phyloP scores from a whole-genome alignment of 2,113 vertebrate genomes.

The Eulemur macaco region DNA sequence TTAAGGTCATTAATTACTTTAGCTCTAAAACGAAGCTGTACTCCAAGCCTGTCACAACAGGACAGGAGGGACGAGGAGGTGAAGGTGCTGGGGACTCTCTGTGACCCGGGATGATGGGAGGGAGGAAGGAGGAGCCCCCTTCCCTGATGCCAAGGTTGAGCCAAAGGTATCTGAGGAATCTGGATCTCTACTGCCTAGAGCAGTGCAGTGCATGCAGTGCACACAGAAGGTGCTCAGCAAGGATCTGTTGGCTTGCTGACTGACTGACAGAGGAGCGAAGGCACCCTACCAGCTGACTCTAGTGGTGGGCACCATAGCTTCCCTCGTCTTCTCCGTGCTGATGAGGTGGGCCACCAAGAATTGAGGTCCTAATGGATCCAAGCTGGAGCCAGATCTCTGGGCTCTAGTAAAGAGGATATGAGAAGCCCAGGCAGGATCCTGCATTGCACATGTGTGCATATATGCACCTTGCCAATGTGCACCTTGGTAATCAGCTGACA shows the following conservation, averaged over 20 bases:
- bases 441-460: accelerated
- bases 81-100: neutral
- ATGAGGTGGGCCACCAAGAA: neutral
- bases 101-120: neutral
- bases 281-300: neutral
- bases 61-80: neutral
- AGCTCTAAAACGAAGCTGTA: neutral
- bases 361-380: neutral
- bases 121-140: neutral
- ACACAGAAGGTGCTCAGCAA: neutral
- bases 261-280: neutral
- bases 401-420: neutral
- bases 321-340: neutral
- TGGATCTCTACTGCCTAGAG: neutral
- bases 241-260: neutral
- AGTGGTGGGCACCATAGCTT: no score
- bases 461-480: neutral
- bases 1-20: neutral
- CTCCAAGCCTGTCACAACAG: neutral
- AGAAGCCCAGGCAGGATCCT: neutral
- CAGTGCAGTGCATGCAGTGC: accelerated
- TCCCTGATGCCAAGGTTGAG: neutral
- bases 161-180: neutral
- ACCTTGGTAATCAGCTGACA: neutral
- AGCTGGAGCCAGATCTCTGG: neutral